These are phyloP conservation scores for Hyposoter dolosus DNA, from an alignment of 2,888 invertebrate species.

Conservation along the genomic window DNA sequence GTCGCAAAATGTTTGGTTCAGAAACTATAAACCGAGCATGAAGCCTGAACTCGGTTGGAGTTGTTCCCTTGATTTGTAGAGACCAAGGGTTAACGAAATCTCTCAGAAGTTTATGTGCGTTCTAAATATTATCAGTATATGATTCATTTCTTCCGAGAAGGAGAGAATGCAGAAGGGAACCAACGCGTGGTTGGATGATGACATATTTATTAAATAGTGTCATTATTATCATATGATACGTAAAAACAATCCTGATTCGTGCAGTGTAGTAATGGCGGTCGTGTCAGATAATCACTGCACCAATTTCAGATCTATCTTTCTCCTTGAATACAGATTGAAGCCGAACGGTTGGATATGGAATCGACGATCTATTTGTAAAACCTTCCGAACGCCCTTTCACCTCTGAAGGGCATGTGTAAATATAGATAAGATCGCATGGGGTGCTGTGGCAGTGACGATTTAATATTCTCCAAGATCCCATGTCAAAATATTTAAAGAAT, in stretches of 20 bases:
- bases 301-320: background rate
- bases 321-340: background rate
- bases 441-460: background rate
- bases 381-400: background rate
- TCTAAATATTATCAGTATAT: background rate
- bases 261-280: background rate
- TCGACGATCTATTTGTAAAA: background rate
- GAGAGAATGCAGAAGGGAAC: background rate
- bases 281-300: background rate
- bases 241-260: background rate
- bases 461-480: background rate
- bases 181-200: background rate
- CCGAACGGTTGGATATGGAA: background rate
- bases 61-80: background rate
- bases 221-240: background rate
- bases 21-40: background rate
- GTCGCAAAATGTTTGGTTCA: background rate
- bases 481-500: background rate
- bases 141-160: no score
- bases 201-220: background rate
- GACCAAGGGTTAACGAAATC: background rate
- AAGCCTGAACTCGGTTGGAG: background rate
- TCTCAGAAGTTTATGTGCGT: background rate
- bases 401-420: background rate
- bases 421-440: background rate